Percentiles rank a stretch among this genome's conserved stretches.
Evolutionary conservation across 2,888 invertebrate genomes (phyloP).

Genomic region (Eurytoma californica): DNA sequence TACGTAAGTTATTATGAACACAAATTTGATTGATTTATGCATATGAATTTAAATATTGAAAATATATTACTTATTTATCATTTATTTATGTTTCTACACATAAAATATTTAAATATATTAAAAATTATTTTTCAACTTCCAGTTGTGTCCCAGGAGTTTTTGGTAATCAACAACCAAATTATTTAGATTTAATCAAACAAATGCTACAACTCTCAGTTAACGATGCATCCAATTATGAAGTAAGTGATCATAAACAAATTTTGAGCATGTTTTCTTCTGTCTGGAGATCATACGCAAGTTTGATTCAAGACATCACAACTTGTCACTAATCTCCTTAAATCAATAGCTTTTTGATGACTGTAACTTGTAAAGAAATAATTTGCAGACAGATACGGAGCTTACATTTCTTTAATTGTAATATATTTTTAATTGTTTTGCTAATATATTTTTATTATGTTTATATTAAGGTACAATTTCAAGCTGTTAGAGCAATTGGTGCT

Average conservation of each 20-base stretch:
- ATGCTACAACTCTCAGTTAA: constrained; percentile 91
- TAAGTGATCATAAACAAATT: constrained; percentile 62
- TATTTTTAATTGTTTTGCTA: background rate
- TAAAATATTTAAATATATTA: background rate
- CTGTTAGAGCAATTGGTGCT: constrained; percentile 88
- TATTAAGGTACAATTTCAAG: constrained; percentile 82
- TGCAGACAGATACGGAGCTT: constrained; percentile 79
- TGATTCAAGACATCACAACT: constrained; percentile 44
- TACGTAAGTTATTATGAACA: constrained; percentile 79
- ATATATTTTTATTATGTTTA: constrained; percentile 27
- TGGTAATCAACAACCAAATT: constrained; percentile 94
- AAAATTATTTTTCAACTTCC: constrained; percentile 59
- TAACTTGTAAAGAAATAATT: constrained; percentile 76
- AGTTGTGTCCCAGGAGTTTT: constrained; percentile 97
- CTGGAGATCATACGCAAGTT: constrained; percentile 68
- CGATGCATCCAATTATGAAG: constrained; percentile 83
- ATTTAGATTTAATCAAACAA: constrained; percentile 94
- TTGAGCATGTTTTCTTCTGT: constrained; percentile 9
- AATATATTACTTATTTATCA: background rate
- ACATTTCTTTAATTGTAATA: constrained; percentile 66
- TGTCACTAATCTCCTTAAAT: constrained; percentile 75
- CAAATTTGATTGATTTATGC: background rate
- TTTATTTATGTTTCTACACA: background rate
- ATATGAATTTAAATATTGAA: no score
- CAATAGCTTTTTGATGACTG: constrained; percentile 78